Evolutionary conservation across 1,140 invertebrate species (phyloP).

Genomic region (Drosophila kepulauana): DNA sequence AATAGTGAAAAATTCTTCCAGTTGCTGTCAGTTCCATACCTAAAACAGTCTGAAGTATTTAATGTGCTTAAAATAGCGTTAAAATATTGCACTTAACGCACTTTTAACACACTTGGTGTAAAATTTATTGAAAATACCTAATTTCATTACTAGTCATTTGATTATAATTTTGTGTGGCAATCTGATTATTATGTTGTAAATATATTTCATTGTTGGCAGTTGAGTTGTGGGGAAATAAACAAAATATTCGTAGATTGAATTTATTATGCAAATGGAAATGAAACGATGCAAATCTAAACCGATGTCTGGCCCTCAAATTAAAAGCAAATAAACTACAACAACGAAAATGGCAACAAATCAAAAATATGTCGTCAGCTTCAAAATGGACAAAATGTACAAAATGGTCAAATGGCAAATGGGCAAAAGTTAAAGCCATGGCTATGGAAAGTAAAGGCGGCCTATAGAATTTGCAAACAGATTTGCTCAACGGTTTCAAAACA

Average conservation of each 20-base stretch:
- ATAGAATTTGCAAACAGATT: conserved; percentile 30
- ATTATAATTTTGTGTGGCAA: background rate
- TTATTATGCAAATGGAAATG: conserved; percentile 72
- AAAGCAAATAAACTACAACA: conserved; percentile 65
- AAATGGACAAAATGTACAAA: background rate
- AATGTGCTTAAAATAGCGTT: no score
- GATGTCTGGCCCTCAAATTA: conserved; percentile 53
- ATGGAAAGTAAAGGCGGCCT: conserved; percentile 19
- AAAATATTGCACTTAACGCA: no score
- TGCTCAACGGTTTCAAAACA: conserved; percentile 34
- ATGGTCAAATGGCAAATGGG: background rate
- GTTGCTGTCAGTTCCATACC: no score
- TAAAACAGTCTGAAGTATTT: no score
- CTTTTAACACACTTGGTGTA: no score
- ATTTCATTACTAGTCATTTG: no score
- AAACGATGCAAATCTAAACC: conserved; percentile 44
- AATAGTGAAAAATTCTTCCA: no score
- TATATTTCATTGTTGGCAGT: background rate
- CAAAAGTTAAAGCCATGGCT: background rate
- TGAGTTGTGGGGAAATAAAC: background rate
- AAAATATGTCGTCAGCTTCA: conserved; percentile 34
- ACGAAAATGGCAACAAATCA: conserved; percentile 40
- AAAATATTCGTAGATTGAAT: conserved; percentile 35
- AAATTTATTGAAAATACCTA: no score
- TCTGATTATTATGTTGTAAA: background rate